Evolutionary conservation across 2,113 vertebrate species (phyloP).

Genomic region (Neotoma lepida): DNA sequence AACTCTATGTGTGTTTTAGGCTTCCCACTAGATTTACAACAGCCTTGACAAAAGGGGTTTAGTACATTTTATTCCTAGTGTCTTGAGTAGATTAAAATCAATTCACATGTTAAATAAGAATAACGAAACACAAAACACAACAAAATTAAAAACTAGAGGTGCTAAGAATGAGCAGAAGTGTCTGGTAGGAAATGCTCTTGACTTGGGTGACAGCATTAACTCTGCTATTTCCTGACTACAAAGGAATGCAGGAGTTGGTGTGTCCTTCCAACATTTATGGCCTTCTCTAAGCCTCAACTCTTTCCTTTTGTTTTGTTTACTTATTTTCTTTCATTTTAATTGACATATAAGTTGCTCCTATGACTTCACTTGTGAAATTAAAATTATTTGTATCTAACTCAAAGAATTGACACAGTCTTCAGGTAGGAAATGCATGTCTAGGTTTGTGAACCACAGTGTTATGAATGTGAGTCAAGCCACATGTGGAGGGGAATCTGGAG

Average conservation of each 20-base stretch:
- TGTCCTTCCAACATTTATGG: neutral
- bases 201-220: neutral
- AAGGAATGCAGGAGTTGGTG: neutral
- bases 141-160: neutral
- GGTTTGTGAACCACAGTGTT: neutral
- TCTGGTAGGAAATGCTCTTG: neutral
- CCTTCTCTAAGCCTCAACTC: neutral
- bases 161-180: neutral
- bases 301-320: neutral
- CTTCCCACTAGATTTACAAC: constrained; percentile 22
- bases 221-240: neutral
- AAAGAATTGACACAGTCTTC: neutral
- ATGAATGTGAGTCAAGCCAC: neutral
- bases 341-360: neutral
- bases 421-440: neutral
- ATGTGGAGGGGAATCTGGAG: neutral
- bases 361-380: neutral
- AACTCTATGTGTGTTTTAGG: constrained; percentile 13
- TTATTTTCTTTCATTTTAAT: neutral
- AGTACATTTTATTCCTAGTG: neutral
- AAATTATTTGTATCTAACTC: neutral
- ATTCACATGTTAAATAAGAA: neutral
- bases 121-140: neutral
- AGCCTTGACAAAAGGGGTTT: constrained; percentile 15
- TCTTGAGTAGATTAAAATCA: neutral